Evolutionary conservation across 2,888 invertebrate species (phyloP).

Genomic region (Platerodrilus igneus): DNA sequence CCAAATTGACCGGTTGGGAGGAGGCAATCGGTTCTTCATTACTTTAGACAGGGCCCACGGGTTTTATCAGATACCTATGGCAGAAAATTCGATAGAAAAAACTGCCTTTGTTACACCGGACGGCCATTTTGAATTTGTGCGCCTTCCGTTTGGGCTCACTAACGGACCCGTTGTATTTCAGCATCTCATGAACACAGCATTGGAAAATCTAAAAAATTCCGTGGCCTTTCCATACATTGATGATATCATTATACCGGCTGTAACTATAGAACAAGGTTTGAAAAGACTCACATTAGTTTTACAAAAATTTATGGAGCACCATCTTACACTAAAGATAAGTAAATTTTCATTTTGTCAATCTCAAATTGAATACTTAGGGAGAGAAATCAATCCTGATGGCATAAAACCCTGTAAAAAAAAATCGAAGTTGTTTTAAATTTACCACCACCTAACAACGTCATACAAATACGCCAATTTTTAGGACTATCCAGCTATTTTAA

Average conservation of each 20-base stretch:
- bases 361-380: slow-evolving; percentile 23
- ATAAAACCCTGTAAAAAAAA: slow-evolving; percentile 19
- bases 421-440: too few relatives aligned
- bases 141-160: slow-evolving; percentile 34
- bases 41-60: slow-evolving; percentile 31
- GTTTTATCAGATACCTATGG: slow-evolving; percentile 35
- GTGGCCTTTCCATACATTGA: slow-evolving; percentile 25
- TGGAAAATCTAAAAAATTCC: slow-evolving; percentile 16
- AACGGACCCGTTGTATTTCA: slow-evolving; percentile 35
- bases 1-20: slow-evolving; percentile 26
- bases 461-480: slow-evolving; percentile 20
- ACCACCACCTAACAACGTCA: not conserved
- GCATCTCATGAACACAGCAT: slow-evolving; percentile 29
- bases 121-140: slow-evolving; percentile 33
- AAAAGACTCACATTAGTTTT: slow-evolving; percentile 20
- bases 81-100: slow-evolving; percentile 29
- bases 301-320: slow-evolving; percentile 9
- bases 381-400: slow-evolving; percentile 19
- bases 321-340: slow-evolving; percentile 21
- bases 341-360: slow-evolving; percentile 24
- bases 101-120: slow-evolving; percentile 36
- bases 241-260: slow-evolving; percentile 28
- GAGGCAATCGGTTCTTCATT: slow-evolving; percentile 28
- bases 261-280: slow-evolving; percentile 19
- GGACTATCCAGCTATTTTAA: slow-evolving; percentile 32